A percentile compares a stretch with the other conserved stretches of the same genome.
phyloP scores from a whole-genome alignment of 2,797 vertebrate genomes.

The Ataeniobius toweri region DNA sequence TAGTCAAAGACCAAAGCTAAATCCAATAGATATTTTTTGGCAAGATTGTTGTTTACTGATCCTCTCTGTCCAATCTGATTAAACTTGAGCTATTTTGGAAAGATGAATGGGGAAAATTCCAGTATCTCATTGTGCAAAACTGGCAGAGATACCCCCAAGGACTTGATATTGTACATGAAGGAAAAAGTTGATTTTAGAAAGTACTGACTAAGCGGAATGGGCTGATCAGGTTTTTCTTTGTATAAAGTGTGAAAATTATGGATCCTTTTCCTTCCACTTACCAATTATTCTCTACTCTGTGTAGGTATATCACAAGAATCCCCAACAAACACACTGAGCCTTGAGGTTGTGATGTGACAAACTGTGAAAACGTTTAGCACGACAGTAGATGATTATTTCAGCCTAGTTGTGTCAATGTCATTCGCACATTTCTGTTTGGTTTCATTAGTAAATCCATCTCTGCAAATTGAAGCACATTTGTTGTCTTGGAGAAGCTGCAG shows the following conservation, averaged over 20 bases:
- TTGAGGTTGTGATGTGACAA: not conserved
- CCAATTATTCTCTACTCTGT: not conserved
- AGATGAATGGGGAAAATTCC: not conserved
- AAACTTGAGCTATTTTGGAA: not conserved
- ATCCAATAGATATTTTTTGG: not conserved
- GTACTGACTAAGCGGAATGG: not conserved
- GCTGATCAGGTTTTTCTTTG: not conserved
- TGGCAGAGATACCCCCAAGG: not conserved
- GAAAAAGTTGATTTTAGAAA: not conserved
- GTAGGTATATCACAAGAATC: not conserved
- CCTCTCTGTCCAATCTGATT: not conserved
- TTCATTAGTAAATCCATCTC: not conserved
- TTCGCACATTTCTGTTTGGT: not conserved
- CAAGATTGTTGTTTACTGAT: not conserved
- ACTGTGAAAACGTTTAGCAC: not conserved
- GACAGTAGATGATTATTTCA: not conserved
- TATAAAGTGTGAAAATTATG: not conserved
- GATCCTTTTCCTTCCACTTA: not conserved
- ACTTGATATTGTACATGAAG: not conserved
- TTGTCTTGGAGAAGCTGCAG: slow-evolving; percentile 9
- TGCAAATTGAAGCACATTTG: not conserved
- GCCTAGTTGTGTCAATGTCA: not conserved
- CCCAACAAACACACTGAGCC: not conserved
- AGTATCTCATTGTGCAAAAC: not conserved
- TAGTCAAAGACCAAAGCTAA: not conserved